Base-by-base conservation (phyloP, 2,113 vertebrate genomes). In the Megaceryle maxima region DNA sequence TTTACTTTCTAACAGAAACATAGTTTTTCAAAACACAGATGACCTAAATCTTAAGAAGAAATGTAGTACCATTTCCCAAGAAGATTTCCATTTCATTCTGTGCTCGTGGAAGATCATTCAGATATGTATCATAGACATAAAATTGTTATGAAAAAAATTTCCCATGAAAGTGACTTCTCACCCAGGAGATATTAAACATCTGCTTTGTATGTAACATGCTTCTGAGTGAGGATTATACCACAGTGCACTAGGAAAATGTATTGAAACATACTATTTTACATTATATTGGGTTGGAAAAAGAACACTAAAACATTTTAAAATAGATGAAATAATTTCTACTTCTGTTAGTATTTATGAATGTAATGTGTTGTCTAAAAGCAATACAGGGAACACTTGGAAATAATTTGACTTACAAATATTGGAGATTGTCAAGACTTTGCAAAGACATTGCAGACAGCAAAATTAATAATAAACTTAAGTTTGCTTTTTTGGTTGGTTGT, bases 71-170 rank as follows among this genome's bases (percentile, higher is more conserved):
- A 88, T 91, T 92, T 94, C 60, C 88, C 86, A 80, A 83, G 87
- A 96, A 93, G 43, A 93, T 59, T 92, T 91, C 76, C 57, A 4
- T 56, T 97, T 88, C 75, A 72, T 82, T 79, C 72, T 83, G 50
- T 83, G 76, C 79, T 96, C 46, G 62, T 81, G 39, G 55, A 95
- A 95, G 55, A 96, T 83, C 50, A 66, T 83, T 94, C 59, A 88
- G 51, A 53, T 80, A 74, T 96, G 63, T 92, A 89, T 83, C 44
- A 92, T 33, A 75, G 72, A 74, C 72, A 83, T 39, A 37, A 92
- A 90, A 95, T 87, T 76, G n/a, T 66, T 90, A 78, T 88, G 35
- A 96, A 96, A 93, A 79, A 31, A 87, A 93, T 97, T 97, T 95
- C 85, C 75, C 70, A 48, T 72, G 78, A 91, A 93, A 91, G 82